Evolutionary conservation across 2,797 vertebrate genomes (phyloP).

Genomic region (Sphaeramia orbicularis): DNA sequence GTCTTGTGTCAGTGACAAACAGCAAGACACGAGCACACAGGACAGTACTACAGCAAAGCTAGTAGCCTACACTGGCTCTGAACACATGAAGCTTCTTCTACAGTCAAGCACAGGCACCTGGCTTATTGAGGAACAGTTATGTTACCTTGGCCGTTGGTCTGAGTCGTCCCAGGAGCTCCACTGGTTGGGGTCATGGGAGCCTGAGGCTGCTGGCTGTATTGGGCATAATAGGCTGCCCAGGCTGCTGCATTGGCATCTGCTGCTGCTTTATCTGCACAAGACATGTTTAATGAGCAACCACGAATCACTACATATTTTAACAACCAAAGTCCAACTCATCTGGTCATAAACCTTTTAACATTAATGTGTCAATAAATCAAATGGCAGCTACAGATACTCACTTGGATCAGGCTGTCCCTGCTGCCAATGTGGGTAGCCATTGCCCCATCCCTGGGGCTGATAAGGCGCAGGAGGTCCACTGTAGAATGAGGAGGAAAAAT

Average conservation of each 20-base stretch:
- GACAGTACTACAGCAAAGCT: slow-evolving; percentile 29
- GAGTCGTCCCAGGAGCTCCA: slow-evolving; percentile 92
- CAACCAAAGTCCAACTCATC: too few relatives aligned
- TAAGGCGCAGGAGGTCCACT: slow-evolving; percentile 97
- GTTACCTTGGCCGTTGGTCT: slow-evolving; percentile 97
- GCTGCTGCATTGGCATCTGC: slow-evolving; percentile 98
- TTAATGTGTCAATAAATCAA: not conserved
- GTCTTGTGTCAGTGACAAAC: slow-evolving; percentile 44
- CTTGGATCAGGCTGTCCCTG: slow-evolving; percentile 98
- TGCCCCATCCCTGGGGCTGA: slow-evolving; percentile 98
- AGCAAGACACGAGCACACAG: slow-evolving; percentile 36
- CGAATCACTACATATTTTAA: too few relatives aligned
- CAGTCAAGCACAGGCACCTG: not conserved
- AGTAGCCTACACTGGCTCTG: slow-evolving; percentile 51
- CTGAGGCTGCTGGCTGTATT: slow-evolving; percentile 98
- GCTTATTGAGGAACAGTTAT: not conserved
- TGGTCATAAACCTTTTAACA: not conserved
- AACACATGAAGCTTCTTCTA: slow-evolving; percentile 2
- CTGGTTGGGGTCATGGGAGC: slow-evolving; percentile 94
- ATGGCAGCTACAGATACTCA: slow-evolving; percentile 72
- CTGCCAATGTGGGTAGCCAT: slow-evolving; percentile 98
- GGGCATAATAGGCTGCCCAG: slow-evolving; percentile 99
- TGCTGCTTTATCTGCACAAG: slow-evolving; percentile 92
- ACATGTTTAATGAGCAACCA: not conserved
- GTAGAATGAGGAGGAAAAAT: slow-evolving; percentile 25